Conservation (phyloP, 2,113 vertebrate species). For the Notarius lentiginosus region DNA sequence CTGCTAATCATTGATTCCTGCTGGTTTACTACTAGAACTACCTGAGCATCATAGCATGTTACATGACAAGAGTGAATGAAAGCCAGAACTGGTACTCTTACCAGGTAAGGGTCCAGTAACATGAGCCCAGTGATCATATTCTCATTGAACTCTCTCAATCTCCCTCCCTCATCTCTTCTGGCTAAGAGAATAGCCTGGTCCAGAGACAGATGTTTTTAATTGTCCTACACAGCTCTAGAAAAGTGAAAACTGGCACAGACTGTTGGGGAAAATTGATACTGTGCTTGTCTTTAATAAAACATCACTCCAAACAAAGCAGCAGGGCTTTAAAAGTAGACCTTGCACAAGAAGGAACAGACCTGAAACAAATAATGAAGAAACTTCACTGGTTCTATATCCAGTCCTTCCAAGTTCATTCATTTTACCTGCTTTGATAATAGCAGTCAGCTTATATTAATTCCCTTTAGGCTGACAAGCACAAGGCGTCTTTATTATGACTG, state of each 20-base stretch:
- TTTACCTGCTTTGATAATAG: slow-evolving; percentile 19
- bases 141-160: not conserved
- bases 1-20: slow-evolving; percentile 5
- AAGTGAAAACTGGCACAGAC: slow-evolving; percentile 31
- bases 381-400: not conserved
- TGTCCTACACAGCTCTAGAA: not conserved
- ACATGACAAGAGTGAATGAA: not conserved
- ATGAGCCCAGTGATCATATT: slow-evolving; percentile 14
- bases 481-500: not conserved
- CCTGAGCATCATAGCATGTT: not conserved
- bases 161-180: not conserved
- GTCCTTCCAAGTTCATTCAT: slow-evolving; percentile 1
- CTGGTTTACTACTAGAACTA: not conserved
- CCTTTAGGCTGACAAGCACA: slow-evolving; percentile 12
- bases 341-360: slow-evolving; percentile 1
- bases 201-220: slow-evolving; percentile 47
- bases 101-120: slow-evolving; percentile 2
- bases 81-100: not conserved
- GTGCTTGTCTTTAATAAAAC: slow-evolving; percentile 32
- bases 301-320: slow-evolving; percentile 17
- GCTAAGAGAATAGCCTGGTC: not conserved
- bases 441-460: not conserved
- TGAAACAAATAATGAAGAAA: not conserved
- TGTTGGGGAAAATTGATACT: slow-evolving; percentile 27
- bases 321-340: not conserved